These are phyloP conservation scores for Calonectris borealis DNA, from an alignment of 2,113 vertebrate species.

Conservation along the genomic window DNA sequence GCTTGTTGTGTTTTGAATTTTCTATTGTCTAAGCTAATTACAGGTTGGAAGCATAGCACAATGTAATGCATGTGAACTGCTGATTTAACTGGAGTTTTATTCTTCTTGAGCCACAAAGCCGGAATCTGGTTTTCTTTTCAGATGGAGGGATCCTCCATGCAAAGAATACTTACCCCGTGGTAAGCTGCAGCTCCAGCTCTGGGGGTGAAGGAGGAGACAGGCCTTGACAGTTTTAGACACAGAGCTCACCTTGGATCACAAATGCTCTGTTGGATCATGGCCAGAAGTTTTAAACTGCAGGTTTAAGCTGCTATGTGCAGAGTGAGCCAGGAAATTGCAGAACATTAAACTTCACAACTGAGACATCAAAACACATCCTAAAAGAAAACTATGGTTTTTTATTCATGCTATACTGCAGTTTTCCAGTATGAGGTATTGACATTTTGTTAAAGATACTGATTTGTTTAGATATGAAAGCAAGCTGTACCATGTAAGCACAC, in stretches of 20 bases:
- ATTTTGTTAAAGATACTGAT: not conserved
- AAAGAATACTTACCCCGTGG: not conserved
- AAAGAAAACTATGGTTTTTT: not conserved
- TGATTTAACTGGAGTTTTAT: constrained; percentile 35
- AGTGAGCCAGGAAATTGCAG: not conserved
- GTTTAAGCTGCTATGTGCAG: not conserved
- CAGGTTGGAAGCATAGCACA: constrained; percentile 3
- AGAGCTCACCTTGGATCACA: not conserved
- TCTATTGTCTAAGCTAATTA: constrained; percentile 49
- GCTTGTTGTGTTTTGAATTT: constrained; percentile 43
- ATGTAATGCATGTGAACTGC: not conserved
- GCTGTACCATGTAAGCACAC: not conserved
- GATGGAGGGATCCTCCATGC: not conserved
- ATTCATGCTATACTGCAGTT: not conserved
- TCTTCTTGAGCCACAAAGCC: not conserved
- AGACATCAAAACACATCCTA: not conserved
- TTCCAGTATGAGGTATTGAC: not conserved
- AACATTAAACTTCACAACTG: not conserved
- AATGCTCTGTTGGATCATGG: not conserved
- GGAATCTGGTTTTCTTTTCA: not conserved
- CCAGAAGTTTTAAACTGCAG: not conserved
- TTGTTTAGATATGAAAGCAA: not conserved
- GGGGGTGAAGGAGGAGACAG: not conserved
- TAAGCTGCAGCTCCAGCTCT: not conserved
- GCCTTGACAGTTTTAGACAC: not conserved